Base-by-base conservation (phyloP, 2,888 invertebrate genomes). In the Plebejus melissa region DNA sequence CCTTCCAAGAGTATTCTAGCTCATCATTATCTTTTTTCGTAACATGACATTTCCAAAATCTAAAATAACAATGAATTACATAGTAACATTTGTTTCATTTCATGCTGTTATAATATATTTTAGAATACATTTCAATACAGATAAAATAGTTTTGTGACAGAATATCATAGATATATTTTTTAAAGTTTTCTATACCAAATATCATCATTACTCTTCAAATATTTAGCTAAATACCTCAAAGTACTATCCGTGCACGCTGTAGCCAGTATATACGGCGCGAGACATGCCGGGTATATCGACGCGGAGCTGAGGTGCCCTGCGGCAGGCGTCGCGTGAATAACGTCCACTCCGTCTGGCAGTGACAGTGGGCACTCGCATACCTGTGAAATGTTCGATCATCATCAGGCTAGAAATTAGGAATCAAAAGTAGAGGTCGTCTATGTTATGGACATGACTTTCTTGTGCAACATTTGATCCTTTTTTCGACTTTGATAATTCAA, bases 251-350 rank as follows among this genome's bases (percentile, higher is more conserved):
- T 97, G 86, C 99, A 99, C 0, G 99, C 98, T 0, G 99, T 99
- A 0, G 98, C 97, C 77, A 99, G 95, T 78, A 98, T 97, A 87
- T 99, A 99, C 0, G 99, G 99, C 0, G 99, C 98, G 84, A 98
- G 96, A 89, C 99, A 99, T n/a, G 99, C 99, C 4, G 99, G 99
- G 91, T 99, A 99, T 83, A 99, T 98, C 38, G 98, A 98, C 0
- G 99, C 98, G 0, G 99, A 99, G 86, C 99, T 98, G 69, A 99
- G 94, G 88, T 99, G 99, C 0, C 99, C 99, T 0, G 99, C 99
- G 0, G 99, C 98, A 0, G 99, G 98, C 0, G 98, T 96, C 0
- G 98, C 99, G 88, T 98, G 98, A 76, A 98, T 96, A 4, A 99
- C 97, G 86, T 98, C 98, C 9, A 99, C 98, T 4, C 97, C 98